A percentile compares a stretch with the other conserved stretches of the same genome.
phyloP scores from a whole-genome alignment of 2,797 vertebrate genomes.

The Melanotaenia trifasciata region DNA sequence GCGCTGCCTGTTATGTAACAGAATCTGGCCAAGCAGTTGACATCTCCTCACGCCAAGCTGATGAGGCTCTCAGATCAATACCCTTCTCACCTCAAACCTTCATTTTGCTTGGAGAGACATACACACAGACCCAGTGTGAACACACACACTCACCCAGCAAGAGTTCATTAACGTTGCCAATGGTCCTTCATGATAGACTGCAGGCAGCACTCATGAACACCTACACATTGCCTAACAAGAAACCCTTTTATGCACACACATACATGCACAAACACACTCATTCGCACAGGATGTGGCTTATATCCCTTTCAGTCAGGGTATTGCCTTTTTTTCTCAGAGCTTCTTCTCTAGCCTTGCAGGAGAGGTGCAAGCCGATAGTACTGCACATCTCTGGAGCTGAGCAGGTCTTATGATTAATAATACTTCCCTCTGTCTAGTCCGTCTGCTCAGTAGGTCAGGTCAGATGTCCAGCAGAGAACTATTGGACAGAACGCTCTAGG shows the following conservation, averaged over 20 bases:
- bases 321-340: slow-evolving; percentile 61
- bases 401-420: slow-evolving; percentile 63
- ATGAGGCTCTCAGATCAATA: slow-evolving; percentile 79
- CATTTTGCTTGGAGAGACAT: slow-evolving; percentile 54
- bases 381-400: slow-evolving; percentile 51
- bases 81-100: slow-evolving; percentile 67
- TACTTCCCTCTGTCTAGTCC: slow-evolving; percentile 42
- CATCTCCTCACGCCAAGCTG: slow-evolving; percentile 66
- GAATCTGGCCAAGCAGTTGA: slow-evolving; percentile 66
- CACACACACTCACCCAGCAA: slow-evolving; percentile 41
- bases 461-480: slow-evolving; percentile 45
- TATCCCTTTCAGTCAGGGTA: slow-evolving; percentile 68
- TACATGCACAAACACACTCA: background rate
- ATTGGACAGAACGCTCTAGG: slow-evolving; percentile 35
- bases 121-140: slow-evolving; percentile 27
- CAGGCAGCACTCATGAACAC: slow-evolving; percentile 66
- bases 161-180: slow-evolving; percentile 71
- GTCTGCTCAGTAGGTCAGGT: slow-evolving; percentile 61
- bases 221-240: slow-evolving; percentile 59
- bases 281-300: slow-evolving; percentile 62
- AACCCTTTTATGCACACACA: slow-evolving; percentile 34
- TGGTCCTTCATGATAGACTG: slow-evolving; percentile 66
- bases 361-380: slow-evolving; percentile 55
- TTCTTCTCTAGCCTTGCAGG: slow-evolving; percentile 51
- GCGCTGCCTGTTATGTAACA: slow-evolving; percentile 64